A percentile compares a stretch with the other conserved stretches of the same genome.
Evolutionary conservation across 2,797 vertebrate genomes (phyloP).

Genomic region (Leptoclinus maculatus): DNA sequence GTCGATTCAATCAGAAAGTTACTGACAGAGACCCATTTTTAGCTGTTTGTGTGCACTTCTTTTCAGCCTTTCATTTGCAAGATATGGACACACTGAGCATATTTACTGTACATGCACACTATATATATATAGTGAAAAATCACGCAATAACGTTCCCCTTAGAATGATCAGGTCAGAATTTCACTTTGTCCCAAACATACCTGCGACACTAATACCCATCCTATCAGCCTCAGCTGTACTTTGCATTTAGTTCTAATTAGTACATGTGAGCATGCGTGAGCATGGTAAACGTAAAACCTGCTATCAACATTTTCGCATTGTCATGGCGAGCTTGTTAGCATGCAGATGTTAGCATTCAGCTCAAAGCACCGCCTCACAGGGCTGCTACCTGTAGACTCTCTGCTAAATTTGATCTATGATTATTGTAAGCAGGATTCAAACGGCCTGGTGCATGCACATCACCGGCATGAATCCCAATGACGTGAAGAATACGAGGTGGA

Average conservation of each 20-base stretch:
- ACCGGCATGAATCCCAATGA: background rate
- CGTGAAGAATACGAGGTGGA: background rate
- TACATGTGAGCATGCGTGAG: background rate
- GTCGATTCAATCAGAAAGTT: slow-evolving; percentile 33
- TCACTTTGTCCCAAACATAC: background rate
- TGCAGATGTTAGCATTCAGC: background rate
- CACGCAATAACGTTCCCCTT: too few species aligned
- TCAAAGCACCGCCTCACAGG: background rate
- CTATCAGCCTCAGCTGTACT: background rate
- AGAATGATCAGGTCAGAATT: background rate
- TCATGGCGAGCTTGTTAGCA: too few species aligned
- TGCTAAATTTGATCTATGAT: background rate
- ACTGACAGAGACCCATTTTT: slow-evolving; percentile 13
- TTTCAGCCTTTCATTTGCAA: background rate
- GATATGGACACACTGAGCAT: background rate
- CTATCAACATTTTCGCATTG: background rate
- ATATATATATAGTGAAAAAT: background rate
- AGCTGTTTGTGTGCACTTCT: background rate
- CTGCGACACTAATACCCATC: background rate
- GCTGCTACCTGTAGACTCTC: background rate
- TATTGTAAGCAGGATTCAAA: background rate
- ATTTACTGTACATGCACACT: background rate
- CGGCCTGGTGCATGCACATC: background rate
- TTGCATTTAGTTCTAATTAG: background rate
- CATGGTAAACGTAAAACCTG: background rate